Base-by-base conservation (phyloP, 2,797 vertebrate genomes). In the Chrosomus eos region DNA sequence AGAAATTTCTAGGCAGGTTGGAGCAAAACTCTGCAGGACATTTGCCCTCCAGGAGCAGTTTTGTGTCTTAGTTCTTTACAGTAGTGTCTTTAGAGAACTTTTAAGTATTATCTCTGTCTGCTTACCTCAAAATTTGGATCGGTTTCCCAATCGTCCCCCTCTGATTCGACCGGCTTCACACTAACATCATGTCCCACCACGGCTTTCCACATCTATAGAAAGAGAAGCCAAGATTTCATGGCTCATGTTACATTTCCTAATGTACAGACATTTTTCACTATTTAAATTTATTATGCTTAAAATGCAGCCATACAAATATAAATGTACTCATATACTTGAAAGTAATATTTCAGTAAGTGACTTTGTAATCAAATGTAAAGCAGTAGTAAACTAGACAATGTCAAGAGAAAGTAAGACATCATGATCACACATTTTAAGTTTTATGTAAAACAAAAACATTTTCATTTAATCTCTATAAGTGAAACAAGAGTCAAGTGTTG, bases 141-240 rank as follows among this genome's bases (percentile, higher is more conserved):
- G 0, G 98, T 99, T 92, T 99, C 98, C 98, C 98, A 99, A 91
- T 99, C 98, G 0, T 99, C 98, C 9, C 94, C 96, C 81, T 95
- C 95, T 23, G 93, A 77, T 58, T 96, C 93, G 87, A 92, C 91
- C 77, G n/a, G n/a, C n/a, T 97, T 96, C 88, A 96, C 88, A 3
- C 85, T 95, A 83, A 99, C 96, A 8, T 96, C 90, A 72, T 97
- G 98, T 67, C 98, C 98, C 89, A 96, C 97, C 0, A 88, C 96
- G 3, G 98, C 96, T 91, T 97, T 99, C 98, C 98, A 99, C 98
- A 99, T 99, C 97, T 98, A 87, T 33, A 36, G 26, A 31, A 38
- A 58, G 26, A 66, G 53, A 51, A 10, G 23, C 11, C 21, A 23
- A 21, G 7, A 81, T 36, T 13, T 18, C 4, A 79, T 7, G 19